A percentile compares a stretch with the other conserved stretches of the same genome.
Conservation (phyloP, 2,113 vertebrate species). For the Phylloscopus whistleri region DNA sequence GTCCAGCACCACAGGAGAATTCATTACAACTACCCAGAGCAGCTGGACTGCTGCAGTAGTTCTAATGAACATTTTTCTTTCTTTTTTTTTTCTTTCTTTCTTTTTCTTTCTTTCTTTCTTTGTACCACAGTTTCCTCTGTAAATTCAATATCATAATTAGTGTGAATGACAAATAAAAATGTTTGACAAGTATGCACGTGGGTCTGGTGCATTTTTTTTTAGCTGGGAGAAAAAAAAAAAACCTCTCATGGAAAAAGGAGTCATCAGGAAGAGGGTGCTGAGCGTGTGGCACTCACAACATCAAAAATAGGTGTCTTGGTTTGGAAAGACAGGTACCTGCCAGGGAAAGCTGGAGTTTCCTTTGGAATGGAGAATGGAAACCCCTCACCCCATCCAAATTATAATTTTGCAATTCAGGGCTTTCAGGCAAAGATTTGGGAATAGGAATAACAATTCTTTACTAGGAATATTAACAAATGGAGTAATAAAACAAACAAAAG, state of each 20-base stretch:
- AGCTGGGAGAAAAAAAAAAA: neutral
- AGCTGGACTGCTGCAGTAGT: slow-evolving; percentile 64
- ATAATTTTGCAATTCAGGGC: too few species aligned
- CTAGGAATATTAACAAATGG: too few species aligned
- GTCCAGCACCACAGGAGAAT: neutral
- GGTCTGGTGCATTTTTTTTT: slow-evolving; percentile 28
- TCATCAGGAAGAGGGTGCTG: neutral
- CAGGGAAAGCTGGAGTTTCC: too few species aligned
- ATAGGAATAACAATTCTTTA: too few species aligned
- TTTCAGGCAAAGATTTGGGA: too few species aligned
- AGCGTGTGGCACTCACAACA: accelerated
- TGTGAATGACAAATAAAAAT: slow-evolving; percentile 75
- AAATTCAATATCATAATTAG: slow-evolving; percentile 70
- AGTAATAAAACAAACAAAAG: too few species aligned
- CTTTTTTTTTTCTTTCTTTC: neutral
- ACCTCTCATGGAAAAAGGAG: neutral
- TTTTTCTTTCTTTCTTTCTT: slow-evolving; percentile 59
- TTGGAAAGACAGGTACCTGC: too few species aligned
- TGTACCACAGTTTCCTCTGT: slow-evolving; percentile 71
- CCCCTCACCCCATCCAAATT: too few species aligned
- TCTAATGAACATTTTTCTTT: slow-evolving; percentile 25
- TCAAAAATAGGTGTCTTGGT: neutral
- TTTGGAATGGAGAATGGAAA: too few species aligned
- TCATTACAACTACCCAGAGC: slow-evolving; percentile 44
- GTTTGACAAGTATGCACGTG: slow-evolving; percentile 53